phyloP scores from a whole-genome alignment of 2,113 vertebrate species.

The Phrynosoma blainvillii region DNA sequence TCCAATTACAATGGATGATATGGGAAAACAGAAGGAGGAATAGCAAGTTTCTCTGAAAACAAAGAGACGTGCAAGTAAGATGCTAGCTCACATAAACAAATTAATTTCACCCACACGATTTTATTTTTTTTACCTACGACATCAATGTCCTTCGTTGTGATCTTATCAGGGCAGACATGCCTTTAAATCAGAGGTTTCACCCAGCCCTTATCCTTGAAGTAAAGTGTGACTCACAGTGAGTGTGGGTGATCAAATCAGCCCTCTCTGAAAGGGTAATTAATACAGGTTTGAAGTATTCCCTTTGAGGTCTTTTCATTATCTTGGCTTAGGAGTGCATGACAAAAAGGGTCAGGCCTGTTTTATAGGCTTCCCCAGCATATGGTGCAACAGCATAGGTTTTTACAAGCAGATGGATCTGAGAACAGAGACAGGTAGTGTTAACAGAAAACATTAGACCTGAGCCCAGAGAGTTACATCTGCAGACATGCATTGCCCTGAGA shows the following conservation, averaged over 20 bases:
- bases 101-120: neutral
- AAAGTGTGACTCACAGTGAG: neutral
- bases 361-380: conserved; percentile 46
- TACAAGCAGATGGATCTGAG: conserved; percentile 17
- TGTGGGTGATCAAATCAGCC: conserved; percentile 17
- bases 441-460: conserved; percentile 23
- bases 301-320: conserved; percentile 29
- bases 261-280: conserved; percentile 16
- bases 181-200: neutral
- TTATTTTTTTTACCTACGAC: conserved; percentile 1
- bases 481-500: conserved; percentile 20
- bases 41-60: neutral
- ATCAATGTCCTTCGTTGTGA: neutral
- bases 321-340: conserved; percentile 20
- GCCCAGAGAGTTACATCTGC: conserved; percentile 42
- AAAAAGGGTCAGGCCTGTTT: conserved; percentile 4
- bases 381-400: conserved; percentile 31
- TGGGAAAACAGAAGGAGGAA: neutral
- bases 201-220: conserved; percentile 23
- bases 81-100: neutral
- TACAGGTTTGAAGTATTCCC: neutral
- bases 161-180: neutral
- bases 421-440: neutral
- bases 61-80: neutral
- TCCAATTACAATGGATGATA: neutral